Evolutionary conservation across 2,113 vertebrate species (phyloP), one percentile per base, ranked within the genome.

Genomic region (Porphyrio hochstetteri): DNA sequence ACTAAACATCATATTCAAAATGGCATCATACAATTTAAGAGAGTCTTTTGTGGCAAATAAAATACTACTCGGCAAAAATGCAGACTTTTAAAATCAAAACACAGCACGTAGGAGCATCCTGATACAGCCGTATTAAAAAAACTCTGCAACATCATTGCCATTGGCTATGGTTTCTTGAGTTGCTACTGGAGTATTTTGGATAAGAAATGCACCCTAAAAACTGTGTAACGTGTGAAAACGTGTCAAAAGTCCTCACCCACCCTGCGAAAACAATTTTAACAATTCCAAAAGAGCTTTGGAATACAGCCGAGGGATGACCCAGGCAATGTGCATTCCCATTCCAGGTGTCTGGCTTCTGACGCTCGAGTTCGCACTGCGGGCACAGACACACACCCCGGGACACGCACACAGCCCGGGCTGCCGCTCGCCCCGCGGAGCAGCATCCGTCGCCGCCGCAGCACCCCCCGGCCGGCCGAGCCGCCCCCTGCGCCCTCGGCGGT

Each of bases 261-360:
- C 17, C 20, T 0, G 4, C 3, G 16, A 56, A 2, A 16, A 42
- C 27, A 24, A 33, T 5, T 46, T 18, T 46, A 46, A 46, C 44
- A 18, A 46, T 46, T 46, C 17, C 44, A 46, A 57, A 64, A 40
- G 10, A 4, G 5, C 33, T 55, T 24, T 9, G 38, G 18, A 33
- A 28, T 8, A 1, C 18, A 10, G 15, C 33, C 11, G 40, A 18
- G 13, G 11, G 31, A 4, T 2, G n/a, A 1, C 18, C 13, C 6
- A 16, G 18, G 11, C 7, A 2, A 3, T 36, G 36, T 16, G 13
- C 11, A 4, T 9, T 52, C 6, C 8, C 44, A 28, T 20, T 9
- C n/a, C 23, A 7, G 14, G 0, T 11, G 9, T 6, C 33, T 7
- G 64, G 29, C 4, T 5, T 1, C 75, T 3, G 9, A 0, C 31